Base-by-base conservation (phyloP, 2,888 invertebrate genomes). In the Blera fallax region DNA sequence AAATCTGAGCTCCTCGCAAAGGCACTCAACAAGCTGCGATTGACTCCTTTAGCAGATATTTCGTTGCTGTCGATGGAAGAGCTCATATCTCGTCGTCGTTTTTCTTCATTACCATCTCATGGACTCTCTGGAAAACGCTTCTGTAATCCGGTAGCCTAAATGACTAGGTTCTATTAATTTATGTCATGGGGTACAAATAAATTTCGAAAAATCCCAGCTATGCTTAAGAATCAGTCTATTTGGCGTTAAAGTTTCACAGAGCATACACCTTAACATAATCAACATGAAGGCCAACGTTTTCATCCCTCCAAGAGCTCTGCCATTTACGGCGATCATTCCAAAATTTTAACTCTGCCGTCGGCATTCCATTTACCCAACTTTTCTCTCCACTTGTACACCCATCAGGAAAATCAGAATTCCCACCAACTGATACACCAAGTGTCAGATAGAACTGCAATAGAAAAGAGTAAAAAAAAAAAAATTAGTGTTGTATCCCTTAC, bases 361-460 rank as follows among this genome's bases (percentile, higher is more conserved):
- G 94, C 8, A 94, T 94, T 0, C 90, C 90, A 90, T 97, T 97
- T 24, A 81, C 92, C 96, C 97, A 98, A 0, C 97, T 97, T 90
- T 97, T 97, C 5, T 7, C 7, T 7, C 87, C 88, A 34, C 88
- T 87, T 16, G 79, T 40, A 6, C 88, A 88, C 0, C 89, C 89
- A 88, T 97, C 95, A 0, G 94, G 93, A 89, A 97, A 97, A 89
- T 95, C 95, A 32, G 94, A 93, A 11, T 94, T 91, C 0, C 97
- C 97, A 0, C 97, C 97, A 52, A 96, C 96, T 34, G 96, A 95
- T 5, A 97, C 92, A 0, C 97, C 97, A 78, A 97, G 89, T 1
- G 95, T 94, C 8, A 97, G 91, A 91, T 95, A 96, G 93, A 97
- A 97, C 96, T 96, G 91, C 6, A 40, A 40, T 37, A n/a, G 11